Percentiles rank a stretch among this genome's conserved stretches.
Conservation (phyloP, 2,113 vertebrate genomes). For the Emydocephalus ijimae region DNA sequence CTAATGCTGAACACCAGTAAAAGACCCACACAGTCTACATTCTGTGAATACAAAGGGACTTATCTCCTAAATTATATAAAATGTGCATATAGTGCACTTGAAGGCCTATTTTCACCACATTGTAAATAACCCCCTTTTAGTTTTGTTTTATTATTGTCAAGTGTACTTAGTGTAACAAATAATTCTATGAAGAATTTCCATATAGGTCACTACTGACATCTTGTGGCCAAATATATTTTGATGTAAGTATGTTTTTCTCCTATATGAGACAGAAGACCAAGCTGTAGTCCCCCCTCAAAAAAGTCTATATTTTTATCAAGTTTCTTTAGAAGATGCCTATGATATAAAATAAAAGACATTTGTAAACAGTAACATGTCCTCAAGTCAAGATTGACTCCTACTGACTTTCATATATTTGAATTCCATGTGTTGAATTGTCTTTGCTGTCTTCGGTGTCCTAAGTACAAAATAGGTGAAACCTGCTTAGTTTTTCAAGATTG, state of each 20-base stretch:
- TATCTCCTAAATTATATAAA: neutral
- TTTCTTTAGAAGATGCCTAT: neutral
- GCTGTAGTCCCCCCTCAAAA: too few species aligned
- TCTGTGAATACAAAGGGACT: neutral
- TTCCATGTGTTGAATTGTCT: neutral
- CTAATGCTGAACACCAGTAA: neutral
- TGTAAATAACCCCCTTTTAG: neutral
- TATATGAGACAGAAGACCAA: neutral
- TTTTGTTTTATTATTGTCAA: conserved; percentile 1
- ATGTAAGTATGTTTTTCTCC: neutral
- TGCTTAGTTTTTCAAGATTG: neutral
- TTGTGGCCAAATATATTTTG: conserved; percentile 53
- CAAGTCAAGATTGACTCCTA: neutral
- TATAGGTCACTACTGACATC: conserved; percentile 55
- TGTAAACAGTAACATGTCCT: neutral
- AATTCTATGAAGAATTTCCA: neutral
- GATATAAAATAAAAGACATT: neutral
- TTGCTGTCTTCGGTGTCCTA: neutral
- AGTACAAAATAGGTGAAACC: neutral
- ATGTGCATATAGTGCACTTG: neutral
- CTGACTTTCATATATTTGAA: neutral
- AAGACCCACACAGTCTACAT: neutral
- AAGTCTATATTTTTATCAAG: neutral
- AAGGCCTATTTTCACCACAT: neutral
- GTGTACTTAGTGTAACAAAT: neutral